Evolutionary conservation across 2,888 invertebrate species (phyloP), one percentile per base, ranked within the genome.

Genomic region (Melikaiella ostensackeni): DNA sequence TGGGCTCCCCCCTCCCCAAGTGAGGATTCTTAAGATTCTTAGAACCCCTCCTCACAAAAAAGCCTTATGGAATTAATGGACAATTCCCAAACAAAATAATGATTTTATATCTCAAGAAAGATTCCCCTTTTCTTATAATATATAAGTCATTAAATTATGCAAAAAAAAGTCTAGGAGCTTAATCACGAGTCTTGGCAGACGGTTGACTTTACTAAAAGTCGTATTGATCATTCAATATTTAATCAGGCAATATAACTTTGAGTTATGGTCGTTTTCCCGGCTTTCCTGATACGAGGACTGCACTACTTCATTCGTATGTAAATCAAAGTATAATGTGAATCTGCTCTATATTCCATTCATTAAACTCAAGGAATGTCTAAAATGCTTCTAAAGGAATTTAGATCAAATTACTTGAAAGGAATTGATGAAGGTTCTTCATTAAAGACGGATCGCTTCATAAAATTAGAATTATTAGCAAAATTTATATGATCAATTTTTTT

Each of bases 281-380:
- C 11, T 59, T 59, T 27, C 27, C 27, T 59, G 13, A 59, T 59
- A 24, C 21, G 46, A 70, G n/a, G 50, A 64, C 35, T 7, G 38
- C 11, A 64, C 21, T 38, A 38, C n/a, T 42, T 64, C 64, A 64
- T 64, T 64, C 35, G 21, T n/a, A 64, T 64, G 64, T 27, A 64
- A 64, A 64, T 64, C 38, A 70, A 50, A 50, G 50, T 50, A 50
- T 50, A 50, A 50, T 50, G 70, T 30, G 70, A 50, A 50, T 46
- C 27, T 70, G 70, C 50, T 70, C 50, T 11, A 70, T 70, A 70
- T 50, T 50, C 70, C 50, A 70, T 46, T 70, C 50, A 70, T 70
- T 70, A 55, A 70, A 70, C 70, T 70, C 30, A 13, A 4, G 50
- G 50, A 70, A 70, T 70, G 27, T 27, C 50, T 30, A 50, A 46